A percentile compares a stretch with the other conserved stretches of the same genome.
These are phyloP conservation scores for Chloroceryle aenea DNA, from an alignment of 2,113 vertebrate genomes.

Conservation along the genomic window DNA sequence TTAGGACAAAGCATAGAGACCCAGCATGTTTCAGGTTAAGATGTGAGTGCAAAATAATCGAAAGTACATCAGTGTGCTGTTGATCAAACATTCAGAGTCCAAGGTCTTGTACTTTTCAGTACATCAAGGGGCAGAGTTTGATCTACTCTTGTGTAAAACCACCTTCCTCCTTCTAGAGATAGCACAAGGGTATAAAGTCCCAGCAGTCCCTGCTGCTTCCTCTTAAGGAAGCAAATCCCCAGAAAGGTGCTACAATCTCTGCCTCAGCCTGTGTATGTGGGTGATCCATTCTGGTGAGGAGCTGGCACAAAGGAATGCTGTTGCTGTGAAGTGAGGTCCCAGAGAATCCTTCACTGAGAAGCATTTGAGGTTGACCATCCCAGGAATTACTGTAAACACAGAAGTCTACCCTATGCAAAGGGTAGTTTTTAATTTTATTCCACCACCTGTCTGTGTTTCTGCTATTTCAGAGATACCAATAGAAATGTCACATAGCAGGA, in stretches of 20 bases:
- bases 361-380: background rate
- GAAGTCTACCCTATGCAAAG: background rate
- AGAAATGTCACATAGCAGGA: background rate
- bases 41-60: background rate
- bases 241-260: background rate
- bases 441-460: background rate
- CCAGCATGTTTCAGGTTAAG: background rate
- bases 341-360: background rate
- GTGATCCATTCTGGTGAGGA: background rate
- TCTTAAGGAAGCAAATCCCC: background rate
- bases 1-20: background rate
- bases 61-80: background rate
- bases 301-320: rapidly evolving
- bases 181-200: background rate
- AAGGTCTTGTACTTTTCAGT: background rate
- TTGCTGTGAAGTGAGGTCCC: background rate
- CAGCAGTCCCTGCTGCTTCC: background rate
- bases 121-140: background rate
- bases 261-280: background rate
- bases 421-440: background rate
- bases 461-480: background rate
- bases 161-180: background rate
- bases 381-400: background rate
- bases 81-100: background rate
- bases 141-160: background rate